Percentiles rank a stretch among this genome's conserved stretches.
Conservation (phyloP, 64 coral and sea anemone genomes). For the Acropora yongei region DNA sequence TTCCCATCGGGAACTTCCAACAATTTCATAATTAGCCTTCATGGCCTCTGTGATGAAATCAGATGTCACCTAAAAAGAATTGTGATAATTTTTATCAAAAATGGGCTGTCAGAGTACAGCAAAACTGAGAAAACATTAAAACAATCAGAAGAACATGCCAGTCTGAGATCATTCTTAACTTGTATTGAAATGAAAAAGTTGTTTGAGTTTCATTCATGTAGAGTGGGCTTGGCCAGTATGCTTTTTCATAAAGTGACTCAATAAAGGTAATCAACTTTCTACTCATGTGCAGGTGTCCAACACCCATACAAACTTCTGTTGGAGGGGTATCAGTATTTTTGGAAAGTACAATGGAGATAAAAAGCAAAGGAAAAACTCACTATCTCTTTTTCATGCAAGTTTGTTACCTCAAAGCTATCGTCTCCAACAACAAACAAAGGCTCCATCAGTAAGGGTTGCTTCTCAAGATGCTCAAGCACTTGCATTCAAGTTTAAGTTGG, state of each 20-base stretch:
- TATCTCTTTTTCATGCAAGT: background rate
- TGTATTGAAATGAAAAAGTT: background rate
- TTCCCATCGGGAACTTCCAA: background rate
- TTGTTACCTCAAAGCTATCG: background rate
- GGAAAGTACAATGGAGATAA: too few relatives aligned
- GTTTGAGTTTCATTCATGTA: background rate
- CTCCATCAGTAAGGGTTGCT: background rate
- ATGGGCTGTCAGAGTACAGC: background rate
- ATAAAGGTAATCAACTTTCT: background rate
- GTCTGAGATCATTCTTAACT: background rate
- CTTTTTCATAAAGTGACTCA: background rate
- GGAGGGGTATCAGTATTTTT: too few relatives aligned
- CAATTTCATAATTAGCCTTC: background rate
- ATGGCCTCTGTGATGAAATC: background rate
- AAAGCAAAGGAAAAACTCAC: too few relatives aligned
- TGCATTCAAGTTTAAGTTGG: background rate
- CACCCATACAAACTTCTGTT: too few relatives aligned
- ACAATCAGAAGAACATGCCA: background rate
- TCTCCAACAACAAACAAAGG: background rate
- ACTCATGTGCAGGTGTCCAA: background rate
- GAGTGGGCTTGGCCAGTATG: background rate
- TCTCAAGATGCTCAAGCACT: background rate
- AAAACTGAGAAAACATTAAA: slow-evolving; percentile 1
- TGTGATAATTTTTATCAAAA: background rate
- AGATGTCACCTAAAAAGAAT: background rate